Evolutionary conservation across 2,888 invertebrate genomes (phyloP).

Genomic region (Cantharis lateralis): DNA sequence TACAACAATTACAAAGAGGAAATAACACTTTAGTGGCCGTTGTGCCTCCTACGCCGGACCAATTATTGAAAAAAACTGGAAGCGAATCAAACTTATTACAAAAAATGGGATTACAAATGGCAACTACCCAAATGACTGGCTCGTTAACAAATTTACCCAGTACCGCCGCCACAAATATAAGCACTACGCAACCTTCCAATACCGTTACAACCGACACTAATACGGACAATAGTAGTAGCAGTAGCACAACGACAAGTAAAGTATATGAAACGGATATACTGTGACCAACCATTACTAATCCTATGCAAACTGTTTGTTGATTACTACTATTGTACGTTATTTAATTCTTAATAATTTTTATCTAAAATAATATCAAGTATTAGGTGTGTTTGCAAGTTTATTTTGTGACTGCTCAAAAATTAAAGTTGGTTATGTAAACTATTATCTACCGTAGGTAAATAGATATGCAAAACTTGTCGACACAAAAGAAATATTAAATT

Average conservation of each 20-base stretch:
- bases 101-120: conserved; percentile 76
- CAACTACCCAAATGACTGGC: conserved; percentile 62
- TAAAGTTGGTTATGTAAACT: background rate
- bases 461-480: background rate
- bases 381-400: background rate
- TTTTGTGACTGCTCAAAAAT: background rate
- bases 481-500: background rate
- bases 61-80: conserved; percentile 79
- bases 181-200: conserved; percentile 48
- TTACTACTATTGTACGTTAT: conserved; percentile 13
- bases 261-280: conserved; percentile 94
- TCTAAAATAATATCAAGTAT: conserved; percentile 1
- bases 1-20: conserved; percentile 85
- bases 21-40: conserved; percentile 66
- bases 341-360: conserved; percentile 7
- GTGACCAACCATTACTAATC: conserved; percentile 63
- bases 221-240: conserved; percentile 36
- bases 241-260: conserved; percentile 67
- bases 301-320: conserved; percentile 35
- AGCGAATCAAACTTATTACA: conserved; percentile 85
- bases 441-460: background rate
- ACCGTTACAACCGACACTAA: conserved; percentile 33
- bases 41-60: conserved; percentile 66
- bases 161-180: conserved; percentile 43
- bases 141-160: conserved; percentile 67